Evolutionary conservation across 2,888 invertebrate genomes (phyloP).

Genomic region (Apodemia zela): DNA sequence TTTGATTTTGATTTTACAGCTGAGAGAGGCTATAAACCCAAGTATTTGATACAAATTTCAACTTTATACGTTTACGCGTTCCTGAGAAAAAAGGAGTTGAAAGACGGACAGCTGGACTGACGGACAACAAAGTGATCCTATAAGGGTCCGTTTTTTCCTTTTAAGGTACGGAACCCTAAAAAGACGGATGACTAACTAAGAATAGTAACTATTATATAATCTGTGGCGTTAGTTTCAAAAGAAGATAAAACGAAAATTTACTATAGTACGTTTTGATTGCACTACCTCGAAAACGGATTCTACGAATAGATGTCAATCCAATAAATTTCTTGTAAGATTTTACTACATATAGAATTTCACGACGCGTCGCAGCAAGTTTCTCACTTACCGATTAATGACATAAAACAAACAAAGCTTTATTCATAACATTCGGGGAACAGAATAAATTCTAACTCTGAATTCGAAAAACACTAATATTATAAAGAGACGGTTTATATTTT

Average conservation of each 20-base stretch:
- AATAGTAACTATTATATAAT: too few species aligned
- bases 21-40: too few species aligned
- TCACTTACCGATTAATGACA: conserved; percentile 13
- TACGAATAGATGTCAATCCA: conserved; percentile 16
- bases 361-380: conserved; percentile 27
- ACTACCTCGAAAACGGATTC: conserved; percentile 18
- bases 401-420: background rate
- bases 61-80: too few species aligned
- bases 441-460: background rate
- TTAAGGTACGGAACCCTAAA: too few species aligned
- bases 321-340: conserved; percentile 16
- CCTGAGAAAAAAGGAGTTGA: too few species aligned
- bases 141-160: too few species aligned
- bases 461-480: background rate
- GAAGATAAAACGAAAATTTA: conserved; percentile 10
- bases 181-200: too few species aligned
- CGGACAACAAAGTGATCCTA: too few species aligned
- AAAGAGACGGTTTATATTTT: background rate
- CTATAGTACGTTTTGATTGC: conserved; percentile 13
- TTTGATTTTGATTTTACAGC: too few species aligned
- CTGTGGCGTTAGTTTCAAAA: background rate
- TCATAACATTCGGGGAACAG: background rate
- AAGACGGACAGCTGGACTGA: too few species aligned
- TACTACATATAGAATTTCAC: conserved; percentile 38
- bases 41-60: too few species aligned